phyloP scores from a whole-genome alignment of 2,888 invertebrate genomes.

The Tetropium fuscum region DNA sequence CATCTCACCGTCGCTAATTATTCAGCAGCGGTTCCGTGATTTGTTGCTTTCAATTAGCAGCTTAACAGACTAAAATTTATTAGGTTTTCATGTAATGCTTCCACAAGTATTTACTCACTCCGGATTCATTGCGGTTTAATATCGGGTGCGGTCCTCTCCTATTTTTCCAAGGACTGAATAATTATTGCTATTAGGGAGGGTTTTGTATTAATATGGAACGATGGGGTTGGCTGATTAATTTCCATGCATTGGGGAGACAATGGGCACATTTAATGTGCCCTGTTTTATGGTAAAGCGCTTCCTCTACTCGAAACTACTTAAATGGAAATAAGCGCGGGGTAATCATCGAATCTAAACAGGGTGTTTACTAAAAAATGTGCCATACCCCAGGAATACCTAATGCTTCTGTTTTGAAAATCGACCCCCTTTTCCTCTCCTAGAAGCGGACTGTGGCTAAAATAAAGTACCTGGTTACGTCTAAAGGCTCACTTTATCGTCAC shows the following conservation, averaged over 20 bases:
- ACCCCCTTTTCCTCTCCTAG: no score
- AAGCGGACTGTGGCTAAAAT: no score
- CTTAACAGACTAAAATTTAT: slow-evolving; percentile 34
- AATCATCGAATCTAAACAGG: no score
- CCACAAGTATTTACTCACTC: slow-evolving; percentile 25
- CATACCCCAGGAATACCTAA: no score
- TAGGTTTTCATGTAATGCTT: slow-evolving; percentile 34
- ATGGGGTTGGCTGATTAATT: slow-evolving; percentile 5
- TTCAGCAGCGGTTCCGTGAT: slow-evolving; percentile 40
- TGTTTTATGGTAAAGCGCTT: background rate
- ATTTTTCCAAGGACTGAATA: slow-evolving; percentile 20
- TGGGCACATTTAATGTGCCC: background rate
- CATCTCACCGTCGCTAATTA: slow-evolving; percentile 34
- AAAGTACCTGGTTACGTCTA: no score
- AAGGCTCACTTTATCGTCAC: no score
- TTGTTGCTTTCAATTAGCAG: slow-evolving; percentile 44
- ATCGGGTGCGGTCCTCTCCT: slow-evolving; percentile 15
- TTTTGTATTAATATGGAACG: slow-evolving; percentile 3
- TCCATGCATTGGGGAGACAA: background rate
- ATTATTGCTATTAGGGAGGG: slow-evolving; percentile 22
- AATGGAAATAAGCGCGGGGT: no score
- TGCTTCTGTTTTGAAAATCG: no score
- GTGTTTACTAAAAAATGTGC: no score
- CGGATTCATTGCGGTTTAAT: slow-evolving; percentile 19
- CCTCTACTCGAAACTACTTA: no score